Conservation (phyloP, 2,797 vertebrate species). For the Tokudaia tokunoshimensis region DNA sequence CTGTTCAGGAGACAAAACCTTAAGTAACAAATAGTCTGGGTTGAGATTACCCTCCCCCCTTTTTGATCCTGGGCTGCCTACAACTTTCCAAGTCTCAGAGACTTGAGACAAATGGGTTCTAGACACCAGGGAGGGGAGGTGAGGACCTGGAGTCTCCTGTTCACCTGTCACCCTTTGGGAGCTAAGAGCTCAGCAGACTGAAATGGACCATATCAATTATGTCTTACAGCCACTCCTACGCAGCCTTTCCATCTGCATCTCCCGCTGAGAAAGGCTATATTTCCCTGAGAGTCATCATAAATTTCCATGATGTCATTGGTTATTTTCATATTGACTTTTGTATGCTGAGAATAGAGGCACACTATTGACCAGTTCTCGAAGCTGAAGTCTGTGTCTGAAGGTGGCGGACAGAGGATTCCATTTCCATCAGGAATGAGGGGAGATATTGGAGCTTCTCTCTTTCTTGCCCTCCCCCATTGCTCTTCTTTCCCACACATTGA, state of each 20-base stretch:
- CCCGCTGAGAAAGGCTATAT: not conserved
- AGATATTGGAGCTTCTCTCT: not conserved
- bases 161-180: not conserved
- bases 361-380: not conserved
- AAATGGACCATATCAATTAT: not conserved
- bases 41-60: not conserved
- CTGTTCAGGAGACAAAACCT: not conserved
- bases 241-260: not conserved
- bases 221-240: not conserved
- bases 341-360: not conserved
- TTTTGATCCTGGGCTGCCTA: too few relatives aligned
- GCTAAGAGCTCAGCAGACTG: not conserved
- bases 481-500: not conserved
- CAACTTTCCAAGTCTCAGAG: not conserved
- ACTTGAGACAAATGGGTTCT: not conserved
- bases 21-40: not conserved
- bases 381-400: not conserved
- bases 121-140: too few relatives aligned
- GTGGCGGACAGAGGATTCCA: not conserved
- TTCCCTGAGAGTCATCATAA: slow-evolving; percentile 42
- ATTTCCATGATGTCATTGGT: not conserved
- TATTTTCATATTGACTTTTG: slow-evolving; percentile 60
- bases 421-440: not conserved
- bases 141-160: too few relatives aligned
- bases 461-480: too few relatives aligned